Conservation (phyloP, 2,888 invertebrate genomes). For the Syritta pipiens region DNA sequence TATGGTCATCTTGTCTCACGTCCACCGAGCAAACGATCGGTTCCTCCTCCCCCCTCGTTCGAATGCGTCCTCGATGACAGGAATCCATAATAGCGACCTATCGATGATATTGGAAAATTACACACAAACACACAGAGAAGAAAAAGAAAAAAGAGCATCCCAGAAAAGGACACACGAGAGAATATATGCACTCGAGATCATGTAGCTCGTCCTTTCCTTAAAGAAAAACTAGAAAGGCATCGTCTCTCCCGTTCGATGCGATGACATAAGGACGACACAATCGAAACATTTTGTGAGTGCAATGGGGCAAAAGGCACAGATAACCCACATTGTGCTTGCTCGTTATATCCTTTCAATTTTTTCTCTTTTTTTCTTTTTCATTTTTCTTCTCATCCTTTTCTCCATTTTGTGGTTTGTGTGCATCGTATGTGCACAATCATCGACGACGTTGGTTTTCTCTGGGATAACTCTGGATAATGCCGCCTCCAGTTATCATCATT, state of each 20-base stretch:
- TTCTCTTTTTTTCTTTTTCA: not conserved
- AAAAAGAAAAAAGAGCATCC: not conserved
- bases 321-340: slow-evolving; percentile 59
- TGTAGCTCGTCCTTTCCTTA: slow-evolving; percentile 46
- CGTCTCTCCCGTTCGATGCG: slow-evolving; percentile 14
- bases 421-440: slow-evolving; percentile 61
- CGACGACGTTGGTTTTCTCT: slow-evolving; percentile 23
- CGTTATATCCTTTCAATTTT: slow-evolving; percentile 32
- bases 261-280: slow-evolving; percentile 62
- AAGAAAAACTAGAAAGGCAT: slow-evolving; percentile 15
- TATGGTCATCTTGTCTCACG: slow-evolving; percentile 60
- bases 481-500: slow-evolving; percentile 65
- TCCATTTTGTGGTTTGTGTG: slow-evolving; percentile 41
- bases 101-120: slow-evolving; percentile 4
- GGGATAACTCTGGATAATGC: slow-evolving; percentile 48
- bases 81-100: slow-evolving; percentile 41
- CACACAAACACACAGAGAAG: not conserved
- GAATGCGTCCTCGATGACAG: slow-evolving; percentile 38
- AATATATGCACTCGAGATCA: slow-evolving; percentile 34
- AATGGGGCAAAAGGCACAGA: slow-evolving; percentile 60
- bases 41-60: not conserved
- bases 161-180: not conserved
- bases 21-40: slow-evolving; percentile 41
- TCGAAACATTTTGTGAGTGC: slow-evolving; percentile 57
- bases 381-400: slow-evolving; percentile 11